A percentile compares a stretch with the other conserved stretches of the same genome.
These are phyloP conservation scores for Rhombomys opimus DNA, from an alignment of 2,113 vertebrate genomes.

Conservation along the genomic window DNA sequence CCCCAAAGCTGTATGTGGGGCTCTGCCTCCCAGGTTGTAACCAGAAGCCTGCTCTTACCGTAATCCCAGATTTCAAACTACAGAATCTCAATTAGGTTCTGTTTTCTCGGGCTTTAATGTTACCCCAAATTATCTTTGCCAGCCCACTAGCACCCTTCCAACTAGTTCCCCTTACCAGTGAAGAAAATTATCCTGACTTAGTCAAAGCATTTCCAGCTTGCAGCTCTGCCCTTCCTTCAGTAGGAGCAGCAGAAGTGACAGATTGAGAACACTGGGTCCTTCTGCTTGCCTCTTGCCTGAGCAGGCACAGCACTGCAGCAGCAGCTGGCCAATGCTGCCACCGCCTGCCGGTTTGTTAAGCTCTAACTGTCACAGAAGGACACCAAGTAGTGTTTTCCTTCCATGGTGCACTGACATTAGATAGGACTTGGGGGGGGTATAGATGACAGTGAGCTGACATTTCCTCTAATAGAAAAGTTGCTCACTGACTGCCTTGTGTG, in stretches of 20 bases:
- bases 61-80: background rate
- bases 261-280: background rate
- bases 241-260: background rate
- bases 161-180: background rate
- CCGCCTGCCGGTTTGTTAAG: background rate
- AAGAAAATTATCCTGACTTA: background rate
- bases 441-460: slow-evolving; percentile 66
- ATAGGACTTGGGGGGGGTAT: background rate
- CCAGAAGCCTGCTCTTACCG: background rate
- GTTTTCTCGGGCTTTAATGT: background rate
- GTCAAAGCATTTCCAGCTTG: background rate
- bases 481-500: background rate
- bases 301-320: rapidly evolving
- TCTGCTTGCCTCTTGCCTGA: background rate
- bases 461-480: slow-evolving; percentile 70
- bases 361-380: background rate
- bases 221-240: background rate
- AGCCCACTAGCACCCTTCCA: background rate
- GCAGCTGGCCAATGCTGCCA: slow-evolving; percentile 52
- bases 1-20: too few species aligned
- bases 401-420: slow-evolving; percentile 55
- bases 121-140: background rate
- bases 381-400: slow-evolving; percentile 73
- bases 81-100: background rate
- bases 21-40: background rate